These are phyloP conservation scores for Esox lucius DNA, from an alignment of 2,797 vertebrate species.

Conservation along the genomic window DNA sequence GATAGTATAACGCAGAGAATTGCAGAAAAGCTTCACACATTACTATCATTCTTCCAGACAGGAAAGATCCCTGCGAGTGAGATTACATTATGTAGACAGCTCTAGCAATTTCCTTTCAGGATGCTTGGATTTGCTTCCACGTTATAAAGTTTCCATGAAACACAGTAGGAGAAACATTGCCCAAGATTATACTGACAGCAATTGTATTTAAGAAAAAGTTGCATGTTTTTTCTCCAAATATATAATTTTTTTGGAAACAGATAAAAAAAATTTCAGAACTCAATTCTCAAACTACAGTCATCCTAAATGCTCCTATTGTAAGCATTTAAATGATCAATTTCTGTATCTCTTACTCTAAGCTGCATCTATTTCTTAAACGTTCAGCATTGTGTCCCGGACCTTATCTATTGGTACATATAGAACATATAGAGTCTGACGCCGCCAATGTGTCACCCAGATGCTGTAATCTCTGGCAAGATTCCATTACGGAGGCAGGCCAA, in stretches of 20 bases:
- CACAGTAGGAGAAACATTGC: background rate
- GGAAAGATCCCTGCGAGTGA: background rate
- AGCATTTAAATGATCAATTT: background rate
- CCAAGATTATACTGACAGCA: background rate
- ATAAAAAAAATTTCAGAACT: background rate
- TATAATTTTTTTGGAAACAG: background rate
- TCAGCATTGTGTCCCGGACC: constrained; percentile 7
- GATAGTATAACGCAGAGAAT: constrained; percentile 50
- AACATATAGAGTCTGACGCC: constrained; percentile 16
- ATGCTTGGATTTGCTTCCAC: background rate
- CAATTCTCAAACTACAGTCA: background rate
- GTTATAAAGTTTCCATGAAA: background rate
- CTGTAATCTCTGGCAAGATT: constrained; percentile 40
- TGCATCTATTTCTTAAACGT: constrained; percentile 15
- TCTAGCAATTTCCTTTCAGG: background rate
- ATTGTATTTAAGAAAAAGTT: background rate
- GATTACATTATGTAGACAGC: background rate
- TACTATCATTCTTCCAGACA: background rate
- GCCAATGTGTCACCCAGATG: constrained; percentile 24
- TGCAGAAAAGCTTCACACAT: background rate
- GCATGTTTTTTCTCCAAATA: background rate
- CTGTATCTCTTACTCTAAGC: constrained; percentile 16
- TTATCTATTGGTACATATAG: constrained; percentile 19
- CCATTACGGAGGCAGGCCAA: constrained; percentile 26
- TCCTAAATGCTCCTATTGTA: background rate